phyloP scores from a whole-genome alignment of 2,113 vertebrate species.

The Ceyx cyanopectus region DNA sequence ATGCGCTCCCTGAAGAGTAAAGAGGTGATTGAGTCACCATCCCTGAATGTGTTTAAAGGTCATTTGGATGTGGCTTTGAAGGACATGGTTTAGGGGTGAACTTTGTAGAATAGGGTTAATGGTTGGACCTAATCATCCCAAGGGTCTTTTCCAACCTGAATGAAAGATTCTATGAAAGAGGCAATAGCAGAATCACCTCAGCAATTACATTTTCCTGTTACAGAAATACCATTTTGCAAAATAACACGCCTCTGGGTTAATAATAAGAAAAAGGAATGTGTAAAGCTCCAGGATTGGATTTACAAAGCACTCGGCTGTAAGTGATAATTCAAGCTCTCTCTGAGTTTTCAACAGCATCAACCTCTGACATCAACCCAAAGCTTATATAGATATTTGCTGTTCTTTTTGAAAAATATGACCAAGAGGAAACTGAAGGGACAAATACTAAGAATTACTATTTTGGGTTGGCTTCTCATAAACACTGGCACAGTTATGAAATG shows the following conservation, averaged over 20 bases:
- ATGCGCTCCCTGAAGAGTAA: neutral
- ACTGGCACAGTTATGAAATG: neutral
- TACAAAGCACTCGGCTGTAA: neutral
- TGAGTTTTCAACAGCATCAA: neutral
- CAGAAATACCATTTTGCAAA: neutral
- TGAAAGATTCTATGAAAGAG: neutral
- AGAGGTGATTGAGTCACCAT: neutral
- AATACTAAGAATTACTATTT: constrained; percentile 12
- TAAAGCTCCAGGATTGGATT: neutral
- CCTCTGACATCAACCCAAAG: neutral
- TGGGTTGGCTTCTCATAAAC: constrained; percentile 19
- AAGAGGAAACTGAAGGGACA: neutral
- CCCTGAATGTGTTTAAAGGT: no score
- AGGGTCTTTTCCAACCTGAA: no score
- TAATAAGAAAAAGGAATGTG: neutral
- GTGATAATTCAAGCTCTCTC: neutral
- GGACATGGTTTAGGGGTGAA: no score
- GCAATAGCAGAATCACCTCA: neutral
- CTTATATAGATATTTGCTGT: neutral
- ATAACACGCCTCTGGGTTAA: neutral
- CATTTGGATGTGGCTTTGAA: no score
- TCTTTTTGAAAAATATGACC: neutral
- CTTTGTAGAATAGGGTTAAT: no score
- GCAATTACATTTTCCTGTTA: neutral
- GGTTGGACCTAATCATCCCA: no score